These are phyloP conservation scores for Xylocopa sonorina DNA, from an alignment of 1,140 invertebrate species.

Conservation along the genomic window DNA sequence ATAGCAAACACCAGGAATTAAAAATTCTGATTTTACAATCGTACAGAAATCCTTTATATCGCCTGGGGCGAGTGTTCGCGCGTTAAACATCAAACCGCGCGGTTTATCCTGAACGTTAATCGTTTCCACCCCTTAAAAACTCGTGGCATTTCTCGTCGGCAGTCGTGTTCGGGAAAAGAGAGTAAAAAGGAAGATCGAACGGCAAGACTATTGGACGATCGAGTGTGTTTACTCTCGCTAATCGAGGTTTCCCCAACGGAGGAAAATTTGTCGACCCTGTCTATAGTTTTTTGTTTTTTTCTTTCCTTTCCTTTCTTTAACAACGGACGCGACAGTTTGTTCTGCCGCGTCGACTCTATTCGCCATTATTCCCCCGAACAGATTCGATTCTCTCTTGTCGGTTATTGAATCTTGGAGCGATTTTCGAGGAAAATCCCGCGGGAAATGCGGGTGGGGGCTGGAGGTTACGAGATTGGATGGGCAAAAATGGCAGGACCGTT, in stretches of 20 bases:
- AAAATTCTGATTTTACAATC: no score
- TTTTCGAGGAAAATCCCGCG: neutral
- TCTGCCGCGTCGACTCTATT: slow-evolving; percentile 1
- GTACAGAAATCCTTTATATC: no score
- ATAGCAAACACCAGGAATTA: no score
- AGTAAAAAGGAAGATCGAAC: neutral
- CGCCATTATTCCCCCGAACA: slow-evolving; percentile 34
- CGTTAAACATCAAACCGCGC: no score
- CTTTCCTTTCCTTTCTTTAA: neutral
- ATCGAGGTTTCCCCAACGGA: slow-evolving; percentile 37
- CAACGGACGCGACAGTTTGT: neutral
- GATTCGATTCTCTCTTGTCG: slow-evolving; percentile 34
- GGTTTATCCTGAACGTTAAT: no score
- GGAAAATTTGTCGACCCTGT: neutral
- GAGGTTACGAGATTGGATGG: slow-evolving; percentile 39
- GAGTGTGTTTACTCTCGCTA: slow-evolving; percentile 51
- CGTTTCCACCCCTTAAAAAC: neutral
- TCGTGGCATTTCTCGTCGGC: neutral
- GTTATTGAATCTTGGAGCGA: slow-evolving; percentile 48
- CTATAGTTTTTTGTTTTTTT: no score
- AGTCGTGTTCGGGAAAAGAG: neutral
- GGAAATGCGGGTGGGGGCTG: neutral
- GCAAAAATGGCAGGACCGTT: slow-evolving; percentile 31
- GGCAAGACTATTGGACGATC: slow-evolving; percentile 15
- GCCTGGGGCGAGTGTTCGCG: no score